Base-by-base conservation (phyloP, 2,888 invertebrate genomes). In the Merodon equestris region DNA sequence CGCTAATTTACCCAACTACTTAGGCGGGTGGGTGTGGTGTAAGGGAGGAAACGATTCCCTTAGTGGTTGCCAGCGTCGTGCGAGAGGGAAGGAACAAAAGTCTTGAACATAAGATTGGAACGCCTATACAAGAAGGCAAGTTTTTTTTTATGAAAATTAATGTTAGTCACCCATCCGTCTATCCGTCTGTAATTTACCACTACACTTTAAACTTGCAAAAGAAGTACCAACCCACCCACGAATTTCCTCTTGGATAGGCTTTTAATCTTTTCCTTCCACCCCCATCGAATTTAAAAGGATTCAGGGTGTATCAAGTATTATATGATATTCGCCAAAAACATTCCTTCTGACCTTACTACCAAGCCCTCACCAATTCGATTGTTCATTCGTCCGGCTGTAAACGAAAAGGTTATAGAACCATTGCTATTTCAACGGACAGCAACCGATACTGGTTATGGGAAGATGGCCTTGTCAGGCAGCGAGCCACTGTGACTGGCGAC, bases 401-500 rank as follows among this genome's bases (percentile, higher is more conserved):
- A n/a, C n/a, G n/a, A n/a, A 40, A n/a, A 17, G 38, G 51, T 15
- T 17, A 58, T 58, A 70, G 40, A 57, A 54, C 13, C 50, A 9
- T 14, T 54, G 57, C 64, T 47, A 9, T 18, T 9, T 44, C 40
- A 53, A 42, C 63, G 58, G 64, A 15, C 57, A 70, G 54, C 48
- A 9, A 44, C 56, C 48, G 47, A 53, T 38, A 63, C 50, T 42
- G 66, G 48, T 61, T 53, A 48, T 50, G 36, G 12, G 63, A 64
- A 4, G 27, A 27, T 7, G 7, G 27, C 7, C 27, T 27, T 27
- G 27, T 7, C 27, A 27, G 27, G 2, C 27, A 27, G 27, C 64
- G 64, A 77, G 42, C 67, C 66, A 71, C 67, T 79, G 63, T 67
- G 56, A 79, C 74, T 66, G 68, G 68, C 82, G 82, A 79, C 82